A percentile compares a stretch with the other conserved stretches of the same genome.
These are phyloP conservation scores for Tupaia chinensis DNA, from an alignment of 2,113 vertebrate species.

Conservation along the genomic window DNA sequence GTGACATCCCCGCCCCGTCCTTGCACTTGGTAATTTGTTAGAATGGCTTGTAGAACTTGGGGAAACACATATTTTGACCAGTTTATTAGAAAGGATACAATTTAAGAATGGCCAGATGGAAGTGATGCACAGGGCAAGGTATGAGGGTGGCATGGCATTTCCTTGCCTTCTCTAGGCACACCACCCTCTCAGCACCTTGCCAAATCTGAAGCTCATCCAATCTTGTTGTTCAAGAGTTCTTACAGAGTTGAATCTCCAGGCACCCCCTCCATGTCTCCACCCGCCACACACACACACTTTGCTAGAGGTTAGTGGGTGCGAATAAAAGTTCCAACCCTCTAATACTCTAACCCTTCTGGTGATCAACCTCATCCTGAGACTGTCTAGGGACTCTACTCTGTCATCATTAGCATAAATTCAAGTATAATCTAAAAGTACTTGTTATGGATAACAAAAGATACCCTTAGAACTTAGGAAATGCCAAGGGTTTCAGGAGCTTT, in stretches of 20 bases:
- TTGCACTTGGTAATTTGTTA: neutral
- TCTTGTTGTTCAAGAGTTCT: neutral
- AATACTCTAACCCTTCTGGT: neutral
- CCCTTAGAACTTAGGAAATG: slow-evolving; percentile 18
- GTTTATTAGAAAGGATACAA: neutral
- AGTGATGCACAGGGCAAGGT: neutral
- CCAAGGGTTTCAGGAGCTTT: neutral
- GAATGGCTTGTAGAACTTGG: neutral
- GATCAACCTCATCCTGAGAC: neutral
- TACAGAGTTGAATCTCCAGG: neutral
- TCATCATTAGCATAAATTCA: neutral
- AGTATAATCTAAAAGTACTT: neutral
- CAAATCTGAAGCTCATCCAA: neutral
- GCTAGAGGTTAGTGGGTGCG: neutral
- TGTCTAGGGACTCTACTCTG: neutral
- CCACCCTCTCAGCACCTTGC: neutral
- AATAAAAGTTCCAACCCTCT: neutral
- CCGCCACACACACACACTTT: neutral
- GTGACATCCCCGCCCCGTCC: too few relatives aligned
- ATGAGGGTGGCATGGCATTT: neutral
- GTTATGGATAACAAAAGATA: slow-evolving; percentile 34
- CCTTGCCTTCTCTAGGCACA: neutral
- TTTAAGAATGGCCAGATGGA: neutral
- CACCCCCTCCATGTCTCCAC: neutral
- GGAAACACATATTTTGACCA: neutral